Base-by-base conservation (phyloP, 2,797 vertebrate genomes). In the Falco columbarius region DNA sequence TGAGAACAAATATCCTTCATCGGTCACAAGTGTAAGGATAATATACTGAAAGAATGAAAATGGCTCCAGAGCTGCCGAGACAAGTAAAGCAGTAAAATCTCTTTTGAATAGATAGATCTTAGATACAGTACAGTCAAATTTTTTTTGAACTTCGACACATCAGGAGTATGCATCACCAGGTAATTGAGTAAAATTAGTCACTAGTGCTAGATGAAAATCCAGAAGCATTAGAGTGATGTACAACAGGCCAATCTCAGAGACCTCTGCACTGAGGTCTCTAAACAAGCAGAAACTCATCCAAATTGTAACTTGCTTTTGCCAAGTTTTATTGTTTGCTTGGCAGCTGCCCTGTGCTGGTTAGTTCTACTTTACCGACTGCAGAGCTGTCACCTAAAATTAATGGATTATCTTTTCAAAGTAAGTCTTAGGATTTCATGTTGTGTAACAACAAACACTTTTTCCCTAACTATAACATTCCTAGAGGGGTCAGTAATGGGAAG, bases 281-380 rank as follows among this genome's bases (percentile, higher is more conserved):
- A 81, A 83, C 88, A 96, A 92, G 91, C 66, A 85, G 80, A 86
- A 93, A 95, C 91, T 82, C 51, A 92, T 96, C 63, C 0, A 0
- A 86, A 73, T 47, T 2, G 1, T 52, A 89, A 20, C 40, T 74
- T 68, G 34, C 32, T 92, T 95, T 91, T 86, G 93, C 81, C 62
- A 94, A 77, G 51, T 81, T 81, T 62, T 65, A 44, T 54, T 47
- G 36, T 93, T 94, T 82, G 23, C 52, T 93, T 90, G 80, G 90
- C 91, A 93, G 82, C 61, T 90, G 27, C 82, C 59, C 49, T 47
- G 10, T 32, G 10, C 58, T 89, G 34, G 34, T 93, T 94, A 74
- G 42, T 87, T 95, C 72, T 91, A 10, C 68, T 86, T 91, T 66
- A 89, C 42, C 62, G 90, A 81, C 72, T n/a, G 66, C 30, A 76